Evolutionary conservation across 1,140 invertebrate species (phyloP), one percentile per base, ranked within the genome.

Genomic region (Tetraneura akinire): DNA sequence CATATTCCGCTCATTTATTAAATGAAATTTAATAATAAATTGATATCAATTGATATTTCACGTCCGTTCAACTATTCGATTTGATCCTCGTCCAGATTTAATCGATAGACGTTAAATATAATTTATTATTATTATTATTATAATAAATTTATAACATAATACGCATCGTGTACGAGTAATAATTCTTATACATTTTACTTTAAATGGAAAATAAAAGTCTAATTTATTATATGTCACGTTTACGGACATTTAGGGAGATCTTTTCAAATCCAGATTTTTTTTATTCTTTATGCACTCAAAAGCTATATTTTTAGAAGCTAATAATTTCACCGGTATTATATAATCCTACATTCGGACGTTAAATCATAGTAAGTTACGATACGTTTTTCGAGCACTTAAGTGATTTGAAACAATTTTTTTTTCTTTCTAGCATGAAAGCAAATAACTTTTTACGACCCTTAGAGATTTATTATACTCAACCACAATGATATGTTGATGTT

Each of bases 341-440:
- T 71, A 71, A 71, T 71, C 68, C 45, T 29, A 32, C 68, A 14
- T 51, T 49, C n/a, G 23, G 47, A 71, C 68, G 45, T 71, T 71
- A 71, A 71, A 71, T 71, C 16, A 29, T 51, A 49, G 68, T 71
- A 49, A 71, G 68, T 71, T 71, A 51, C 68, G 45, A 71, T 51
- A 51, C 68, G 47, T 51, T 51, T 51, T 18, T 45, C 23, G 10
- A 51, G 45, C 47, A 71, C 68, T 71, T 71, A 71, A 71, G 68
- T 49, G 68, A 71, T 71, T 71, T 51, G 68, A 71, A 71, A 49
- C 68, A 71, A 71, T 71, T 71, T 71, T 71, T 71, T 71, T 51
- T 51, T 51, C 66, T 14, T 37, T 68, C 42, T n/a, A 18, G n/a
- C n/a, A n/a, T n/a, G n/a, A 51, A 11, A 51, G 16, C 16, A 45